Base-by-base conservation (phyloP, 2,888 invertebrate genomes). In the Aspidiotus destructor region DNA sequence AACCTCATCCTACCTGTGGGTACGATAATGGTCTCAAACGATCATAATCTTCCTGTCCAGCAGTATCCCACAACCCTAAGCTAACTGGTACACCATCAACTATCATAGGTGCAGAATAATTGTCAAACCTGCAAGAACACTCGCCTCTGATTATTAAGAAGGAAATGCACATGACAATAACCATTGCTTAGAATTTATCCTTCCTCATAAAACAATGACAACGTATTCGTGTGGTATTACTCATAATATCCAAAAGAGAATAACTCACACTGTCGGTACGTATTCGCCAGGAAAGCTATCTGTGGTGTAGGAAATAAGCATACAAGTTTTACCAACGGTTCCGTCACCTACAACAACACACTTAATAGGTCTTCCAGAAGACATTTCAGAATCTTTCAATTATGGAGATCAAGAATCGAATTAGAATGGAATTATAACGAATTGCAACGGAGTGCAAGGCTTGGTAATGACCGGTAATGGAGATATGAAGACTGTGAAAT, bases 91-190 rank as follows among this genome's bases (percentile, higher is more conserved):
- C 93, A 72, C 95, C 93, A 81, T 98, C 98, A 70, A 97, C 96
- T 74, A 94, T 94, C 93, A 98, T 94, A 61, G 96, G 96, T 61
- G 97, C 96, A 58, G 97, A 97, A 79, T 98, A 98, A 81, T 98
- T 98, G 80, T 98, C 98, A 81, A 98, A 98, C 75, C 97, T 94
- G 77, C 11, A 44, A 28, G n/a, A 55, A 68, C 3, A 60, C 48
- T 10, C 1, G 28, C 28, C 28, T 1, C 5, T 28, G 28, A 1
- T 3, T 28, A 3, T 28, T 3, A 28, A 28, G 5, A 28, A 28
- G 28, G 28, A 28, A 28, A 28, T 28, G 5, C 28, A 57, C 15
- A 57, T 28, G 28, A 28, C 5, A 5, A 28, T 28, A 5, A 1
- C 1, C 5, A 28, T 28, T 40, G 52, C 7, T 54, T n/a, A 52